Percentiles rank a stretch among this genome's conserved stretches.
phyloP scores from a whole-genome alignment of 2,888 invertebrate genomes.

The Gisinianus flammeolus region DNA sequence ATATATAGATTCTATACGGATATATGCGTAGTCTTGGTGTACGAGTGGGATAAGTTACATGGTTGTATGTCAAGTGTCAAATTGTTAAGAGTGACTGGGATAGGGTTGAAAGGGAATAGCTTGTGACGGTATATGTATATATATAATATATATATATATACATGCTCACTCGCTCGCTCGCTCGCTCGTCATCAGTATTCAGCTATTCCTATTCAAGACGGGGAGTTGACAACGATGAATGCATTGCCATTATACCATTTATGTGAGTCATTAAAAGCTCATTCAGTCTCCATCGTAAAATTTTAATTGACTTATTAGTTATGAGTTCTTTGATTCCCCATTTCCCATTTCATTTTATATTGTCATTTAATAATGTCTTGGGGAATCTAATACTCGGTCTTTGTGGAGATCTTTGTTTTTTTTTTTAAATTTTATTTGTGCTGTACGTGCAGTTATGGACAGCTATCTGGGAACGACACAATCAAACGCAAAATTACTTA shows the following conservation, averaged over 20 bases:
- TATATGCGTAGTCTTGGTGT: background rate
- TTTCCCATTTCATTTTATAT: background rate
- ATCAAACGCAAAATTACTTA: too few species aligned
- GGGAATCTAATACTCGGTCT: background rate
- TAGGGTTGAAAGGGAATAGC: too few species aligned
- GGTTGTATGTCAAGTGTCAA: background rate
- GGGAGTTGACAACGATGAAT: background rate
- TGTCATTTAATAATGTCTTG: background rate
- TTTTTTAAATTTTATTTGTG: background rate
- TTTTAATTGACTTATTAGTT: background rate
- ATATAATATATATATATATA: too few species aligned
- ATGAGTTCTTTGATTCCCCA: constrained; percentile 19
- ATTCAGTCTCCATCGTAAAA: background rate
- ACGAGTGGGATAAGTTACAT: background rate
- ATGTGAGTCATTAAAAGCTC: constrained; percentile 16
- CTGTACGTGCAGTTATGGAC: background rate
- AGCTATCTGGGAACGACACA: too few species aligned
- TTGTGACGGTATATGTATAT: too few species aligned
- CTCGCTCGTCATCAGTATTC: background rate
- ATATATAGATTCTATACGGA: background rate
- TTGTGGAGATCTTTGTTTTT: background rate
- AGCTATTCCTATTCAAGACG: background rate
- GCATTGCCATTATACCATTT: background rate
- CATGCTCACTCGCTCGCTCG: too few species aligned
- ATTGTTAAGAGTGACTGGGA: too few species aligned